phyloP scores from a whole-genome alignment of 2,888 invertebrate species.

The Euzetes globulus region DNA sequence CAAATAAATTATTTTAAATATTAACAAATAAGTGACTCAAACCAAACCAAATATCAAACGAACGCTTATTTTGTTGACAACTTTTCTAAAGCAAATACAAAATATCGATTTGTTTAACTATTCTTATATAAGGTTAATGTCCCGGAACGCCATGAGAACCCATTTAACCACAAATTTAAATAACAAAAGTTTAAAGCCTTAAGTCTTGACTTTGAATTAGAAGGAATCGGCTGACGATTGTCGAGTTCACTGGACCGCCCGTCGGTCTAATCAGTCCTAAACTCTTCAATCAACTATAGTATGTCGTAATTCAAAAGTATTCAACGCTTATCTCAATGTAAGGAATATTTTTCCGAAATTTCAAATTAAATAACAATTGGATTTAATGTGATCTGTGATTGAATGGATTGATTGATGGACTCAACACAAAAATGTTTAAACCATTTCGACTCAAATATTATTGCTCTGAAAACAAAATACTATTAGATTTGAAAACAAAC shows the following conservation, averaged over 20 bases:
- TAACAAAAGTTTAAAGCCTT: not conserved
- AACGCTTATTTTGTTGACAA: not conserved
- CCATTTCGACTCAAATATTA: no score
- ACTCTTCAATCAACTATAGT: no score
- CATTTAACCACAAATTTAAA: not conserved
- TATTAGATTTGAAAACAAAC: no score
- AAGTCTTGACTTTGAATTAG: not conserved
- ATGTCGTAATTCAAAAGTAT: no score
- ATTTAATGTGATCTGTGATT: no score
- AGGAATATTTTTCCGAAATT: no score
- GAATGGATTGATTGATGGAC: no score
- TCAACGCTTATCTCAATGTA: no score
- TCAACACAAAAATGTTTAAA: no score
- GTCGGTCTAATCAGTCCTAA: not conserved
- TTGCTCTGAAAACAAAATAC: no score
- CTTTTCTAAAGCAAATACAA: not conserved
- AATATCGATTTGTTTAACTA: not conserved
- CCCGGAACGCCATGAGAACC: not conserved
- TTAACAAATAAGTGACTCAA: not conserved
- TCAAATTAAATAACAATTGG: no score
- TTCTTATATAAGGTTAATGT: not conserved
- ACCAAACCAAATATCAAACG: not conserved
- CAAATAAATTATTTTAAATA: not conserved
- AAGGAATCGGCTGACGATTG: not conserved
- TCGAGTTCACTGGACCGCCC: not conserved